Evolutionary conservation across 1,140 invertebrate species (phyloP), one percentile per base, ranked within the genome.

Genomic region (Drosophila rhopaloa): DNA sequence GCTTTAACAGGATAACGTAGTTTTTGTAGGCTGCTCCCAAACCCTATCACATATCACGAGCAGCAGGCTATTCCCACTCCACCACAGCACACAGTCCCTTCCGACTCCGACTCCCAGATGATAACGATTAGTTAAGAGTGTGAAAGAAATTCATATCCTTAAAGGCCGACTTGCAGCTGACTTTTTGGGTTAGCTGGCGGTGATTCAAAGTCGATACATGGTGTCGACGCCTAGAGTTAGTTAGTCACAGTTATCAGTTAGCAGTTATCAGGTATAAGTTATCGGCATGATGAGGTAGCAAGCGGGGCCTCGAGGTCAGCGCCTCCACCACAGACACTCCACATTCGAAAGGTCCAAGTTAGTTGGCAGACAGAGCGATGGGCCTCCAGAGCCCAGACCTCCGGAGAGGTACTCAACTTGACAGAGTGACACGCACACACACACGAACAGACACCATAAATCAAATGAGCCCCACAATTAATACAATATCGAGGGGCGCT

Each of bases 391-490:
- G n/a, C 2, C 11, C 4, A 3, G n/a, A 24, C 8, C n/a, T 9
- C n/a, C 19, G 44, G 19, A 5, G 10, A 14, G 4, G 8, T 14
- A 44, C 14, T 19, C 7, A 35, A 41, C 44, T 62, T 32, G 47
- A 40, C 54, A 53, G 29, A 44, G 41, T n/a, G 19, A 74, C 54
- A 66, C 57, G 13, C n/a, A 44, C 43, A 32, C 37, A 48, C 27
- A 81, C 59, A 66, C 53, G 29, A 38, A 46, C 32, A 56, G 58
- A 56, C 70, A 47, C 46, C 16, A 71, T 35, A 60, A 77, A 78
- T 54, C 57, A 32, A 79, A 89, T 88, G 84, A 90, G 84, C 77
- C 85, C 84, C 80, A 84, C 53, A 73, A 48, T 53, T 13, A 71
- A 76, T 44, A 75, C 50, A 61, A 67, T 61, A 41, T 35, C 44